These are phyloP conservation scores for Bufo gargarizans DNA, from an alignment of 2,113 vertebrate genomes.

Conservation along the genomic window DNA sequence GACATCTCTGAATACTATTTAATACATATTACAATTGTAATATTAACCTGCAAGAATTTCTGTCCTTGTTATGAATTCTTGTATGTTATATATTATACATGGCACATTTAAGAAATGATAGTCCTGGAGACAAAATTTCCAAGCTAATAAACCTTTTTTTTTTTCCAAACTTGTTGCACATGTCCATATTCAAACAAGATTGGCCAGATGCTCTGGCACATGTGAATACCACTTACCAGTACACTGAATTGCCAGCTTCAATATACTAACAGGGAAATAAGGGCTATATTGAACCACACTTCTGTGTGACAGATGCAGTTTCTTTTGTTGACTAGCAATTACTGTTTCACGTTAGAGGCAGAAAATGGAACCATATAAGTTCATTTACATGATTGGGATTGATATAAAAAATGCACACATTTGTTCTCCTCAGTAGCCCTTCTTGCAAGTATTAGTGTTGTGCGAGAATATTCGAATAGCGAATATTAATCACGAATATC, in stretches of 20 bases:
- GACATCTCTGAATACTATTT: background rate
- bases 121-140: background rate
- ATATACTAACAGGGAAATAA: slow-evolving; percentile 12
- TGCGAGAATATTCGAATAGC: too few relatives aligned
- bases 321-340: slow-evolving; percentile 23
- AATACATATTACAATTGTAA: background rate
- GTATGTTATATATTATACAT: slow-evolving; percentile 16
- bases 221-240: slow-evolving; percentile 6
- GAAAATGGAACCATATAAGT: background rate
- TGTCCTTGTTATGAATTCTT: background rate
- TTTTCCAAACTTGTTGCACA: slow-evolving; percentile 10
- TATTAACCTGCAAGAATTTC: background rate
- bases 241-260: slow-evolving; percentile 22
- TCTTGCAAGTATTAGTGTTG: background rate
- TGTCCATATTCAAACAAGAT: slow-evolving; percentile 18
- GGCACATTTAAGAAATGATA: background rate
- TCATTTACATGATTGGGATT: slow-evolving; percentile 12
- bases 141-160: slow-evolving; percentile 1
- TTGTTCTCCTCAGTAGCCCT: background rate
- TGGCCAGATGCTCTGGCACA: slow-evolving; percentile 28
- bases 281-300: slow-evolving; percentile 17
- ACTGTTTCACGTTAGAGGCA: background rate
- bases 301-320: slow-evolving; percentile 32
- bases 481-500: too few relatives aligned
- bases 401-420: background rate